phyloP scores from a whole-genome alignment of 2,888 invertebrate species.

The Eueremaeus valkanovi region DNA sequence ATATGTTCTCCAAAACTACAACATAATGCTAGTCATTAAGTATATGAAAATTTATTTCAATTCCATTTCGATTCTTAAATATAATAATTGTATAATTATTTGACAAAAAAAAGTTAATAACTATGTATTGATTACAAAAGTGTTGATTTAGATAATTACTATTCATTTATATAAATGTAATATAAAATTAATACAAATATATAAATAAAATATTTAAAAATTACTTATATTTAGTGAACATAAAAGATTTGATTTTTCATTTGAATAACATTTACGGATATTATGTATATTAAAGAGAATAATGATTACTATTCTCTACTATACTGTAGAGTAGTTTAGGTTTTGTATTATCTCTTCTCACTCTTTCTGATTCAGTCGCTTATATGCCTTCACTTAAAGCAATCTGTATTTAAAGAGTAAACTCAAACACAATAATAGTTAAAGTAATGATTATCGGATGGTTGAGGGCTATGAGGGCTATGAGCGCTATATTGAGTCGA shows the following conservation, averaged over 20 bases:
- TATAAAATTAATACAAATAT: slow-evolving; percentile 3
- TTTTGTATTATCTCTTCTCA: too few species aligned
- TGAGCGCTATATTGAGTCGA: neutral
- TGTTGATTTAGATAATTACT: neutral
- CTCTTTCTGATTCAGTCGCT: too few species aligned
- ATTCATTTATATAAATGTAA: neutral
- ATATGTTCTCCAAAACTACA: too few species aligned
- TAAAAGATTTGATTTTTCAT: neutral
- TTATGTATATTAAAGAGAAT: neutral
- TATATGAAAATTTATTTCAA: too few species aligned
- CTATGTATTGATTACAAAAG: neutral
- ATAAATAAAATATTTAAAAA: too few species aligned
- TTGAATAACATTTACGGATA: neutral
- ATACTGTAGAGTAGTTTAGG: neutral
- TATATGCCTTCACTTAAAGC: slow-evolving; percentile 15
- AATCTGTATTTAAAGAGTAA: slow-evolving; percentile 26
- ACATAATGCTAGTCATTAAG: too few species aligned
- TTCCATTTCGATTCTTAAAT: too few species aligned
- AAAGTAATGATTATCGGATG: slow-evolving; percentile 30
- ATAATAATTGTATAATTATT: too few species aligned
- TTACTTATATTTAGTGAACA: too few species aligned
- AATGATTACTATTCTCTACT: neutral
- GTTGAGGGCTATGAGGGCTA: slow-evolving; percentile 5
- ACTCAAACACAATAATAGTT: slow-evolving; percentile 28
- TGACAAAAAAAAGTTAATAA: slow-evolving; percentile 7